Base-by-base conservation (phyloP, 1,140 invertebrate species). In the Anadara kagoshimensis region DNA sequence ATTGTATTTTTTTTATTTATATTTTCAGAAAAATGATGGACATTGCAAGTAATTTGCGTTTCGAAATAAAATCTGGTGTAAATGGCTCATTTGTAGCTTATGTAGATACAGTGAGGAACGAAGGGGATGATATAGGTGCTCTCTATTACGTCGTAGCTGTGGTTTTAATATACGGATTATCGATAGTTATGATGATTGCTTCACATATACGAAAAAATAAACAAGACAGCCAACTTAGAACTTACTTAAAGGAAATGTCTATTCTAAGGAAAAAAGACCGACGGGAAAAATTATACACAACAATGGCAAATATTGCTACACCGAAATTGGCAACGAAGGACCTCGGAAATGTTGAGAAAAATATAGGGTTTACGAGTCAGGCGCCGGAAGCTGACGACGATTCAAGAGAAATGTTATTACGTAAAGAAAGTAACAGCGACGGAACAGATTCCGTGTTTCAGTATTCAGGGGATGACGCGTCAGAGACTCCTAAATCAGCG, bases 181-280 rank as follows among this genome's bases (percentile, higher is more conserved):
- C 87, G 20, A 88, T 88, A 47, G 85, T 88, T 7, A 86, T 88
- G 85, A 87, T 88, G 87, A 88, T 88, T 26, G 85, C 86, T 2
- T 88, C 87, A 14, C 86, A 88, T 76, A 87, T 87, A 43, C 77
- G 85, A 24, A 85, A 85, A 69, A 88, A 88, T 69, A 85, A 87
- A 64, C 83, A 85, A 74, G 87, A 88, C 76, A 85, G 78, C 29
- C 84, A 86, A 62, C 76, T 88, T 16, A 68, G 83, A 53, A 80
- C 75, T 16, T 87, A 88, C 63, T 64, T 88, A 1, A 88, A 88
- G 69, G 86, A 87, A 78, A 87, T 87, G 85, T 81, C 84, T 7
- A 53, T 78, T 12, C 75, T 87, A 1, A 63, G 85, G 41, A 86
- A 86, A 73, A 82, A 82, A 18, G 84, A 85, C 44, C 64, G 85